Evolutionary conservation across 2,797 vertebrate species (phyloP), one percentile per base, ranked within the genome.

Genomic region (Rhinella marina): DNA sequence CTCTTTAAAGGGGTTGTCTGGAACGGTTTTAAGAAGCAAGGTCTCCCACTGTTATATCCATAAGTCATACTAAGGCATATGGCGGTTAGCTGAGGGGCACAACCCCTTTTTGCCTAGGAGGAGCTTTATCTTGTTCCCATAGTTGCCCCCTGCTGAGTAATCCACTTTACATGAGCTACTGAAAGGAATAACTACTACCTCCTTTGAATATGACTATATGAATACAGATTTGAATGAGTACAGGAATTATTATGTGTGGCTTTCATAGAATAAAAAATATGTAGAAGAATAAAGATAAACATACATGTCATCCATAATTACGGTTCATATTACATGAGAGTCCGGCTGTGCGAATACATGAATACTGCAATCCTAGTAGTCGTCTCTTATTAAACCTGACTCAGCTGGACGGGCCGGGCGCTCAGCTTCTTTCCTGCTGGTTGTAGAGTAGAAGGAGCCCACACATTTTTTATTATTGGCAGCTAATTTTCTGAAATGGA

Each of bases 401-500:
- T 66, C 66, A 23, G 81, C 66, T 29, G 62, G 50, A 72, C 50
- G 14, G 19, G 82, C 25, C 66, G 66, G 41, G 16, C 52, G 0
- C 83, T 57, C 50, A 4, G 48, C 12, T 68, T 21, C n/a, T 23
- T 85, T 41, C 68, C 79, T 3, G 25, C 81, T 76, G 80, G 10
- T 75, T 54, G 14, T 10, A 8, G 68, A 27, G 56, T 7, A 27
- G 10, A 10, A n/a, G 29, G 48, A 80, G 29, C 75, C 61, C 81
- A 29, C 19, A 16, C 83, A 88, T 88, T 57, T 41, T 81, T 52
- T 81, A 85, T 61, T 85, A 75, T 81, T 88, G 87, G 81, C 87
- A 81, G 87, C 73, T 88, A 81, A 88, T 88, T 88, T 85, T 64
- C 76, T 54, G 87, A 23, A 48, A 85, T 79, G 80, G 32, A 88